Evolutionary conservation across 2,888 invertebrate species (phyloP), one percentile per base, ranked within the genome.

Genomic region (Chrysolina americana): DNA sequence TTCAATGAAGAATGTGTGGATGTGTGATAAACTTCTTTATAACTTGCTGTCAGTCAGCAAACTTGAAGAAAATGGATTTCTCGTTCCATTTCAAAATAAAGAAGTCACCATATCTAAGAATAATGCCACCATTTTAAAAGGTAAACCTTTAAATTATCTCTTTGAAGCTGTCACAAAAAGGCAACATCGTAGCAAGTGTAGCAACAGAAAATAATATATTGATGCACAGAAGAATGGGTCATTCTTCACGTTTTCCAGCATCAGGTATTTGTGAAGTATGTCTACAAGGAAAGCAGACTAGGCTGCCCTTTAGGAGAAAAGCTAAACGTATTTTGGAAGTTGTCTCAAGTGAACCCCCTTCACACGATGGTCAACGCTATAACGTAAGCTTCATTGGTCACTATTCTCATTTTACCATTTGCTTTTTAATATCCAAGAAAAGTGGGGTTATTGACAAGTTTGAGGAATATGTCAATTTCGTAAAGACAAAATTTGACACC

Each of bases 141-240:
- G n/a, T n/a, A n/a, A n/a, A n/a, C n/a, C n/a, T 44, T 44, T 44
- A 15, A 44, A 44, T 15, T 2, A 44, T 44, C 44, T 1, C 3
- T 15, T 50, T 50, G 2, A n/a, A n/a, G n/a, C n/a, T n/a, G n/a
- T n/a, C n/a, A n/a, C n/a, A n/a, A n/a, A n/a, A n/a, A n/a, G n/a
- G n/a, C 50, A 50, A n/a, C 50, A 50, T n/a, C n/a, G n/a, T n/a
- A 2, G 17, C 17, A 10, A 50, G n/a, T 17, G 50, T 50, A 50
- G 50, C 50, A 50, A 50, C 19, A 50, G 50, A 50, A 44, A 0
- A 0, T 50, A 17, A 50, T 17, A 50, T 15, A 17, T 50, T 8
- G 1, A n/a, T 53, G 50, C 50, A 50, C 50, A 50, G 17, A 50
- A 50, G 50, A 50, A 50, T 50, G 50, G 50, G 50, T 15, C 50